phyloP scores from a whole-genome alignment of 1,140 invertebrate genomes.

The Notospermus geniculatus region DNA sequence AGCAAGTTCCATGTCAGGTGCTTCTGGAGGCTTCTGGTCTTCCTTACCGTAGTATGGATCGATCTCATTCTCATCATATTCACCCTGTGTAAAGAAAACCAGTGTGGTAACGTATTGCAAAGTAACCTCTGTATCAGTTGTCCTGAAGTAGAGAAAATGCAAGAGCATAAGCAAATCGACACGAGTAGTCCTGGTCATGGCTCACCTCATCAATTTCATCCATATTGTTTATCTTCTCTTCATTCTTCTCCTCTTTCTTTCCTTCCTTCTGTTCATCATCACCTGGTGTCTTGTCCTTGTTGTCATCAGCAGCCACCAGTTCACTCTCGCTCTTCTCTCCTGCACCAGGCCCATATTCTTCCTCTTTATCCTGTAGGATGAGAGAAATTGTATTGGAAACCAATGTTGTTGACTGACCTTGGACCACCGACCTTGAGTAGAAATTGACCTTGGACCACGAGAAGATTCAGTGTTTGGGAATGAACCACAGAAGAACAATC shows the following conservation, averaged over 20 bases:
- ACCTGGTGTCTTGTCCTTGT: slow-evolving; percentile 55
- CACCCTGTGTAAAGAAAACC: slow-evolving; percentile 27
- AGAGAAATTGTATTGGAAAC: not conserved
- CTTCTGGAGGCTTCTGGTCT: slow-evolving; percentile 45
- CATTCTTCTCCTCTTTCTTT: slow-evolving; percentile 55
- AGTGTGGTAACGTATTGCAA: too few relatives aligned
- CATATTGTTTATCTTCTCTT: slow-evolving; percentile 46
- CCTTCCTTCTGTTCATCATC: slow-evolving; percentile 66
- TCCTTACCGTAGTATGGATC: slow-evolving; percentile 77
- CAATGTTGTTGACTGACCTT: too few relatives aligned
- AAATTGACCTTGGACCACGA: too few relatives aligned
- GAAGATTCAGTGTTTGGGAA: too few relatives aligned
- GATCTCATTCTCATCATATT: slow-evolving; percentile 59
- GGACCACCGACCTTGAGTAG: too few relatives aligned
- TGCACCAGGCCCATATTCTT: slow-evolving; percentile 46
- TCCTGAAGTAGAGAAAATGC: too few relatives aligned
- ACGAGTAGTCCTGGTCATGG: slow-evolving; percentile 30
- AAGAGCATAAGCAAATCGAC: too few relatives aligned
- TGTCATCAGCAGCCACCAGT: slow-evolving; percentile 56
- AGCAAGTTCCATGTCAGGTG: slow-evolving; percentile 81
- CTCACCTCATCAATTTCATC: slow-evolving; percentile 79
- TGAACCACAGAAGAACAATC: too few relatives aligned
- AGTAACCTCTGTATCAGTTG: too few relatives aligned
- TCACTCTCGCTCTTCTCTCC: slow-evolving; percentile 42
- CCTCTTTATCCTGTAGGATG: slow-evolving; percentile 30